Conservation (phyloP, 2,888 invertebrate species). For the Belgica antarctica region DNA sequence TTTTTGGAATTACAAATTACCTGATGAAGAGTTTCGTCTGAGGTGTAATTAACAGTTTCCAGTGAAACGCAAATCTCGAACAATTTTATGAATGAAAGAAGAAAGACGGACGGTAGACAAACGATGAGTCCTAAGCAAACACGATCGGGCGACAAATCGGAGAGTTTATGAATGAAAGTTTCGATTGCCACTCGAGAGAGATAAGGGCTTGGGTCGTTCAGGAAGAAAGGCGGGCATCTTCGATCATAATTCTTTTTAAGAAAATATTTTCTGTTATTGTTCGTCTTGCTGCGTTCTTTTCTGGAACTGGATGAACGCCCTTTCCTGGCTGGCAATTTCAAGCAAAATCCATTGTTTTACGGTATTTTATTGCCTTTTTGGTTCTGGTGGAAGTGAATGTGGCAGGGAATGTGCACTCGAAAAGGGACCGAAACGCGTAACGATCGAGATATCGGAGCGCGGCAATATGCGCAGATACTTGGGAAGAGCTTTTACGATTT, state of each 20-base stretch:
- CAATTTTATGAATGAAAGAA: constrained; percentile 23
- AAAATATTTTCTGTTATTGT: constrained; percentile 5
- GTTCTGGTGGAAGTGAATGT: too few species aligned
- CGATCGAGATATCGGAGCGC: constrained; percentile 13
- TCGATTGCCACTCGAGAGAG: background rate
- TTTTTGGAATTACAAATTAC: constrained; percentile 34
- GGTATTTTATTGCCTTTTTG: too few species aligned
- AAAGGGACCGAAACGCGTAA: background rate
- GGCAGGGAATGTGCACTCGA: too few species aligned
- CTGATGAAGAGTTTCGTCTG: constrained; percentile 21
- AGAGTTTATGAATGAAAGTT: constrained; percentile 21
- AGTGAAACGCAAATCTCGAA: background rate
- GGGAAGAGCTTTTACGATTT: background rate
- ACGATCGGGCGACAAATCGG: constrained; percentile 1
- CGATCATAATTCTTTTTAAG: constrained; percentile 30
- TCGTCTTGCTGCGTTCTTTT: background rate
- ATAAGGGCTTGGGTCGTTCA: background rate
- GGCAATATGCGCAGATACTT: constrained; percentile 1
- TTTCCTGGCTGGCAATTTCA: constrained; percentile 38
- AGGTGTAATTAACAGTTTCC: constrained; percentile 31
- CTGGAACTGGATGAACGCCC: constrained; percentile 22
- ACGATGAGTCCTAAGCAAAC: constrained; percentile 19
- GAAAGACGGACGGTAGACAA: background rate
- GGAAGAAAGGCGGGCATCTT: background rate
- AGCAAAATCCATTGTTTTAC: constrained; percentile 23